phyloP scores from a whole-genome alignment of 1,140 invertebrate species.

The Conus ventricosus region DNA sequence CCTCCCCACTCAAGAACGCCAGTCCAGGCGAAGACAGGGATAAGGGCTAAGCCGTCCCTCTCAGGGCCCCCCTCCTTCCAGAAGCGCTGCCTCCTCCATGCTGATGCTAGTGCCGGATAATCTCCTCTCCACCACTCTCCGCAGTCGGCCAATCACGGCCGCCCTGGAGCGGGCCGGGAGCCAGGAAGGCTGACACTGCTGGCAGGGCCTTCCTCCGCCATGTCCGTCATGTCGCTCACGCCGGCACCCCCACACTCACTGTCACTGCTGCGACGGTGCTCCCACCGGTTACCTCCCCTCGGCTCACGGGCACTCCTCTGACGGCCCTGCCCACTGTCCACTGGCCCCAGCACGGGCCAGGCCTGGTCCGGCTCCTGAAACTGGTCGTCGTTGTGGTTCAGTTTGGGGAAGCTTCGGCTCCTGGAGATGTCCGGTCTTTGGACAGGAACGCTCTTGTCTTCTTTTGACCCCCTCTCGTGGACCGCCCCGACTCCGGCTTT shows the following conservation, averaged over 20 bases:
- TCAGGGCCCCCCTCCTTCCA: too few relatives aligned
- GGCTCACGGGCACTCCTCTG: not conserved
- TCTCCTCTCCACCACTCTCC: constrained; percentile 29
- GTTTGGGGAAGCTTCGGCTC: not conserved
- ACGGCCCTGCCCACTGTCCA: not conserved
- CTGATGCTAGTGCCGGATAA: not conserved
- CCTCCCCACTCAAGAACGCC: not conserved
- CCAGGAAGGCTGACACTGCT: not conserved
- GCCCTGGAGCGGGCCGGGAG: not conserved
- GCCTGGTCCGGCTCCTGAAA: constrained; percentile 7
- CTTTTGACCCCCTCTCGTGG: not conserved
- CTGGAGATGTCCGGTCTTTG: not conserved
- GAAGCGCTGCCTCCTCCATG: not conserved
- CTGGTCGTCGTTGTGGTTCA: not conserved
- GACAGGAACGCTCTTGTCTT: not conserved
- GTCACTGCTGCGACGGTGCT: not conserved
- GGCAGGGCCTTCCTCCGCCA: not conserved
- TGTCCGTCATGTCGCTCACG: too few relatives aligned
- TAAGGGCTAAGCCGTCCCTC: not conserved
- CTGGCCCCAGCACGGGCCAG: not conserved
- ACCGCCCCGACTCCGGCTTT: too few relatives aligned
- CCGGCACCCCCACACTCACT: not conserved
- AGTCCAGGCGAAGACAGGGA: not conserved
- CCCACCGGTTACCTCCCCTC: not conserved
- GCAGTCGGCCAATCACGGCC: constrained; percentile 1